Percentiles rank a stretch among this genome's conserved stretches.
These are phyloP conservation scores for Phthorimaea operculella DNA, from an alignment of 1,140 invertebrate genomes.

Conservation along the genomic window DNA sequence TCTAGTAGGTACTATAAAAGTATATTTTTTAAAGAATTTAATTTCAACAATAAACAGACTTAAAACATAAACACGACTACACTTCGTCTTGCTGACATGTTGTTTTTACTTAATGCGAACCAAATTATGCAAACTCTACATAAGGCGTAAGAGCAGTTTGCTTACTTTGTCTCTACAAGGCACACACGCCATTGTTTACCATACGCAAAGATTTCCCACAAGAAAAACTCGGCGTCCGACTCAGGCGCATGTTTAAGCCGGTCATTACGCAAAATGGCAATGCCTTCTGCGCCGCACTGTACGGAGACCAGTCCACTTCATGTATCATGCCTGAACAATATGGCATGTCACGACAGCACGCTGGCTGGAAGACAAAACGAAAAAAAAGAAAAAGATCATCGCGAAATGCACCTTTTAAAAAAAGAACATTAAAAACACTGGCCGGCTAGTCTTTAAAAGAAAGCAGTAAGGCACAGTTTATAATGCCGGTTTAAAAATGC, in stretches of 20 bases:
- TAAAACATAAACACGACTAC: no score
- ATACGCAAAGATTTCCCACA: slow-evolving; percentile 18
- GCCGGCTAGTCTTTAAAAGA: slow-evolving; percentile 6
- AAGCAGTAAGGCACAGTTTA: slow-evolving; percentile 20
- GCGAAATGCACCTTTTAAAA: slow-evolving; percentile 23
- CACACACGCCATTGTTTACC: neutral
- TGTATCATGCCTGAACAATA: slow-evolving; percentile 59
- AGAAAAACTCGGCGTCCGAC: slow-evolving; percentile 11
- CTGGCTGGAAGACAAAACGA: slow-evolving; percentile 15
- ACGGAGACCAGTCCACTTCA: slow-evolving; percentile 49
- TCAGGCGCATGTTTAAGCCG: slow-evolving; percentile 27
- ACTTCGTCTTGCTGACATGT: no score
- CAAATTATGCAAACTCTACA: neutral
- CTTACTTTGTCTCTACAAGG: neutral
- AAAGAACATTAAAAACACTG: slow-evolving; percentile 16
- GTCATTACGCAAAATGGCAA: slow-evolving; percentile 45
- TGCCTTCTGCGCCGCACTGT: slow-evolving; percentile 34
- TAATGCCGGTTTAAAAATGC: slow-evolving; percentile 27
- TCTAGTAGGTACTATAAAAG: no score
- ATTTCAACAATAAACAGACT: no score
- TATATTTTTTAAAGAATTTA: no score
- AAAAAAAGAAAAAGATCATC: slow-evolving; percentile 36
- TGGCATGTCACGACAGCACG: slow-evolving; percentile 53
- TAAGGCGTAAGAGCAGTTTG: neutral
- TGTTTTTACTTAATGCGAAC: no score